These are phyloP conservation scores for Nasonia longicornis DNA, from an alignment of 1,140 invertebrate genomes.

Conservation along the genomic window DNA sequence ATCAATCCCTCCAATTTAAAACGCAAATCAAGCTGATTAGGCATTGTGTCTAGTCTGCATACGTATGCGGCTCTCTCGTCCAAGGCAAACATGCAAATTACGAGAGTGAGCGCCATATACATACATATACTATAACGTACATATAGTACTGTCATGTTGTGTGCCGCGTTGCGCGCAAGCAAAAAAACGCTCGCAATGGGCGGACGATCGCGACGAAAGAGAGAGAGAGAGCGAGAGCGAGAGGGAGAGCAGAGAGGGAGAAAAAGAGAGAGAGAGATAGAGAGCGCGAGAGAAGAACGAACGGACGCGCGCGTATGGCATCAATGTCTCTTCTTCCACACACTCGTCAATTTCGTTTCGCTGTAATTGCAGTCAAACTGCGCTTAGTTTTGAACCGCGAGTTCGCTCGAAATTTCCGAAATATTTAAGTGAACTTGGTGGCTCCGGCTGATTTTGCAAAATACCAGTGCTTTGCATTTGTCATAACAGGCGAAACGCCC, in stretches of 20 bases:
- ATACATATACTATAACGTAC: neutral
- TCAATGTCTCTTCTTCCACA: conserved; percentile 3
- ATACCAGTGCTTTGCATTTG: neutral
- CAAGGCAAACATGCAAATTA: conserved; percentile 3
- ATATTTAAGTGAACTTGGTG: neutral
- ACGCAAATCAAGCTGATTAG: neutral
- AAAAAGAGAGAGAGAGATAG: neutral
- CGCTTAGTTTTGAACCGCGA: neutral
- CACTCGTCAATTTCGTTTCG: neutral
- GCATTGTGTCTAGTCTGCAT: neutral
- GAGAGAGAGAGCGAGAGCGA: too few species aligned
- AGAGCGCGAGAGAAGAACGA: neutral
- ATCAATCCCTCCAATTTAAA: conserved; percentile 1
- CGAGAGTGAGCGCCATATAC: neutral
- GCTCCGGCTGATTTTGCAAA: neutral
- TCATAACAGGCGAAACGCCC: neutral
- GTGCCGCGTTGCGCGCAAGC: neutral
- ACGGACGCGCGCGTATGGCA: neutral
- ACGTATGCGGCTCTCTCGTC: neutral
- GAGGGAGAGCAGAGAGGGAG: too few species aligned
- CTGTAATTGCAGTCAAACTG: neutral
- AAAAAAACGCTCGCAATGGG: neutral
- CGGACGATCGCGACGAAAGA: neutral
- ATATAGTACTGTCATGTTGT: neutral
- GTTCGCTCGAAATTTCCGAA: neutral